Conservation (phyloP, 2,113 vertebrate species). For the Cariama cristata region DNA sequence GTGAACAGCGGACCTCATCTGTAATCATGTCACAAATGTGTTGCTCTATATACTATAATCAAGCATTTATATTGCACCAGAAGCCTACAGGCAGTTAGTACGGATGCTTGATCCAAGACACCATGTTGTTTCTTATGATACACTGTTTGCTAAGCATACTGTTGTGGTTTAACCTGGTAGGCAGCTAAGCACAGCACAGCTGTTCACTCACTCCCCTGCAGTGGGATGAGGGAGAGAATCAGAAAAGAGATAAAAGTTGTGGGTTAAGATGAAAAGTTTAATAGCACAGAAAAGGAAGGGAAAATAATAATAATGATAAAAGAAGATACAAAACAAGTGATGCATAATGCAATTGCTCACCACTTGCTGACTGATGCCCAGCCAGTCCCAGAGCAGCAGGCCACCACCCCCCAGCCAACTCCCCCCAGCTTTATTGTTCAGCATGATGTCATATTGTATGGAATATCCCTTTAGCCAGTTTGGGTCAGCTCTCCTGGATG, state of each 20-base stretch:
- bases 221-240: not conserved
- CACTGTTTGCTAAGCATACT: not conserved
- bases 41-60: not conserved
- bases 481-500: not conserved
- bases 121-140: not conserved
- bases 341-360: not conserved
- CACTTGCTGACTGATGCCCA: too few species aligned
- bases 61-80: not conserved
- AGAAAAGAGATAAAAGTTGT: not conserved
- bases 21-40: not conserved
- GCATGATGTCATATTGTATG: not conserved
- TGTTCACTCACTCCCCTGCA: not conserved
- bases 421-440: not conserved
- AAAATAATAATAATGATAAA: not conserved
- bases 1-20: not conserved
- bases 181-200: not conserved
- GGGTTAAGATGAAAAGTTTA: not conserved
- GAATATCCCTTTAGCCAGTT: not conserved
- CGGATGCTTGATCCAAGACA: not conserved
- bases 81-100: not conserved
- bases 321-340: not conserved
- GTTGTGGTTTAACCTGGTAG: not conserved
- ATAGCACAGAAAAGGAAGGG: not conserved
- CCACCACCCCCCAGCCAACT: not conserved
- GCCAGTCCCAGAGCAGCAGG: not conserved